Percentiles rank a stretch among this genome's conserved stretches.
phyloP scores from a whole-genome alignment of 2,113 vertebrate genomes.

The Anolis carolinensis region DNA sequence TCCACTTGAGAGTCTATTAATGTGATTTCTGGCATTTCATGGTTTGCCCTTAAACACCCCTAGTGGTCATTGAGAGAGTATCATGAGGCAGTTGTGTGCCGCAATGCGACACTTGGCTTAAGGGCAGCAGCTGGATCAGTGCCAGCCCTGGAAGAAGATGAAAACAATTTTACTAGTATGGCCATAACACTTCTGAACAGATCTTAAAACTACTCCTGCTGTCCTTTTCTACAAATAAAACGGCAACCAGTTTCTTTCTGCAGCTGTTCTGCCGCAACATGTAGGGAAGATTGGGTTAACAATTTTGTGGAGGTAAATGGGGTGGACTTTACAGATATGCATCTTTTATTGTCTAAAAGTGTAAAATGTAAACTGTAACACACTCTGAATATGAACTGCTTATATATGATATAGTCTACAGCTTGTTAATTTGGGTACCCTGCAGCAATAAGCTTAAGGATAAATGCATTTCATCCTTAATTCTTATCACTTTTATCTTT shows the following conservation, averaged over 20 bases:
- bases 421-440: neutral
- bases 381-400: neutral
- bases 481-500: neutral
- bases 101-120: slow-evolving; percentile 60
- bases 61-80: neutral
- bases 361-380: neutral
- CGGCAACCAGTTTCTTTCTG: neutral
- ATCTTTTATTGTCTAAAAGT: neutral
- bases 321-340: neutral
- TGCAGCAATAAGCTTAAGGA: neutral
- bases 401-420: neutral
- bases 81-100: slow-evolving; percentile 53
- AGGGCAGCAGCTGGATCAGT: neutral
- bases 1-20: neutral
- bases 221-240: neutral
- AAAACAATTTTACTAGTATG: neutral
- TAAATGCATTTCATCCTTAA: neutral
- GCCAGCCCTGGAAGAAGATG: neutral
- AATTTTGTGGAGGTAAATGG: neutral
- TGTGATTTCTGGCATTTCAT: rapidly evolving
- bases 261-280: neutral
- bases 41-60: slow-evolving; percentile 11
- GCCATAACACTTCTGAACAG: neutral
- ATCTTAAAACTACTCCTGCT: neutral
- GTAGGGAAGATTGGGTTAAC: neutral